Evolutionary conservation across 2,888 invertebrate species (phyloP).

Genomic region (Odontomyia ornata): DNA sequence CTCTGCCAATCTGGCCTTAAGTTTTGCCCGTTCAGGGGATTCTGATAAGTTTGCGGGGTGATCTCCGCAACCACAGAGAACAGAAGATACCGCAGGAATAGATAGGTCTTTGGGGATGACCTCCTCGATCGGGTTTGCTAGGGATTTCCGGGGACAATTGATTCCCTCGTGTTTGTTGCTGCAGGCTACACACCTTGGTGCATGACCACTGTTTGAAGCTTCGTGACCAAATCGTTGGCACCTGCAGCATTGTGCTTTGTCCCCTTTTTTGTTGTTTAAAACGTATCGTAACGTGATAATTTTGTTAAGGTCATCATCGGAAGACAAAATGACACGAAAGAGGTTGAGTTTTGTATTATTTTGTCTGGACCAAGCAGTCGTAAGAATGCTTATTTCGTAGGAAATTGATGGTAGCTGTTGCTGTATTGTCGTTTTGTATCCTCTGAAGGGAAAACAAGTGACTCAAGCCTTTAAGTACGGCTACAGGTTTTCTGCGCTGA

Average conservation of each 20-base stretch:
- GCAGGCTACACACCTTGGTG: background rate
- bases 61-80: background rate
- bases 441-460: too few species aligned
- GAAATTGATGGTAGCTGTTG: too few species aligned
- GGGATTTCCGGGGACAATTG: background rate
- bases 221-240: conserved; percentile 24
- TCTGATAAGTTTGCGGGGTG: background rate
- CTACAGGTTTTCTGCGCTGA: too few species aligned
- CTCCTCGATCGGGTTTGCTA: background rate
- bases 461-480: too few species aligned
- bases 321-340: too few species aligned
- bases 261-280: background rate
- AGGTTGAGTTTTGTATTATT: too few species aligned
- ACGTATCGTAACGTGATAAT: too few species aligned
- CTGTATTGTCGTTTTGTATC: too few species aligned
- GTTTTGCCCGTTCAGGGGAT: background rate
- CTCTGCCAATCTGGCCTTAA: background rate
- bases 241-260: background rate
- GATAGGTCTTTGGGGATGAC: background rate
- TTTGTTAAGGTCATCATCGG: too few species aligned
- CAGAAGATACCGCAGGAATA: background rate
- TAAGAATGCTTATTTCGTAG: too few species aligned
- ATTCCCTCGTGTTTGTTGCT: background rate
- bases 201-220: background rate
- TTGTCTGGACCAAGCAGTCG: too few species aligned